Conservation (phyloP, 92 coral and sea anemone genomes). For the Actinernus sp. region DNA sequence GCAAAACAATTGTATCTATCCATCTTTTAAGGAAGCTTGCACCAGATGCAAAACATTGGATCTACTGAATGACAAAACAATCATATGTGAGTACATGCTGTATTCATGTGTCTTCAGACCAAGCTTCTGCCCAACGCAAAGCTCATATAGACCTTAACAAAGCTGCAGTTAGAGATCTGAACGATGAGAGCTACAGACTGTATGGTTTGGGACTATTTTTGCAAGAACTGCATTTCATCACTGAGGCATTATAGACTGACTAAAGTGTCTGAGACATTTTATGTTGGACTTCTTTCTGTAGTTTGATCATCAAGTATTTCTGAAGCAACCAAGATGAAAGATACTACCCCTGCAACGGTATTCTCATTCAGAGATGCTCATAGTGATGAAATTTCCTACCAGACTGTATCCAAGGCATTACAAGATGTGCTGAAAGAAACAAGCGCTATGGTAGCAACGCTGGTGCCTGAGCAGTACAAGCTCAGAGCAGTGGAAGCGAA, state of each 20-base stretch:
- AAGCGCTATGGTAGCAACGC: slow-evolving; percentile 49
- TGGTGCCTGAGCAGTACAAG: slow-evolving; percentile 75
- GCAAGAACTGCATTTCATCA: slow-evolving; percentile 53
- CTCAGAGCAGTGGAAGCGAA: slow-evolving; percentile 57
- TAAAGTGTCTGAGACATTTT: slow-evolving; percentile 48
- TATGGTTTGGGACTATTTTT: slow-evolving; percentile 75
- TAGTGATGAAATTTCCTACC: slow-evolving; percentile 65
- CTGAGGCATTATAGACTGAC: slow-evolving; percentile 63
- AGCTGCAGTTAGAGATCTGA: slow-evolving; percentile 12
- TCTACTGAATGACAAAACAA: neutral
- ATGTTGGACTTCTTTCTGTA: slow-evolving; percentile 33
- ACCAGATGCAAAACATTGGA: slow-evolving; percentile 1
- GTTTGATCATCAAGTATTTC: slow-evolving; percentile 68
- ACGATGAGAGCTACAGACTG: slow-evolving; percentile 23
- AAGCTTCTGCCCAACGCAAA: slow-evolving; percentile 46
- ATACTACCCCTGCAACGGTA: slow-evolving; percentile 56
- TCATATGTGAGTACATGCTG: slow-evolving; percentile 31
- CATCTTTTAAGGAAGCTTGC: slow-evolving; percentile 9
- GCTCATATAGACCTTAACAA: slow-evolving; percentile 40
- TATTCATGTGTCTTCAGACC: slow-evolving; percentile 72
- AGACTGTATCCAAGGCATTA: slow-evolving; percentile 50
- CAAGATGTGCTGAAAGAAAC: slow-evolving; percentile 34
- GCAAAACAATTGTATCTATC: slow-evolving; percentile 27
- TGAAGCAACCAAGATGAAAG: slow-evolving; percentile 44
- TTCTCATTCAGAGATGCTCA: slow-evolving; percentile 69